Conservation (phyloP, 2,888 invertebrate genomes). For the Lycaena phlaeas region DNA sequence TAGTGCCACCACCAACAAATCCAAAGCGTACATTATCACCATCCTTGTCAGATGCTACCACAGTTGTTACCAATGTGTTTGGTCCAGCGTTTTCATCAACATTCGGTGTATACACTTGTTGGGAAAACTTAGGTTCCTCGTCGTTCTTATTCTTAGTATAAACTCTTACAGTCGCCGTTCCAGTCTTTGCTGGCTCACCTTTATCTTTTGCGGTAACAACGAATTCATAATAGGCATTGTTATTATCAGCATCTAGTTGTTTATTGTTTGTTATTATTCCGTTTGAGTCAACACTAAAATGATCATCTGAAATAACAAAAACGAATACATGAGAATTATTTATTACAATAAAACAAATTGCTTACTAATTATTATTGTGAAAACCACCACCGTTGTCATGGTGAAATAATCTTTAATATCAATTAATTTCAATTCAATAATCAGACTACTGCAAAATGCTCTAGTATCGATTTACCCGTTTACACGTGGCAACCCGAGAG, state of each 20-base stretch:
- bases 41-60: constrained; percentile 97
- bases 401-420: too few species aligned
- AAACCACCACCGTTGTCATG: too few species aligned
- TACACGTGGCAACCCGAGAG: too few species aligned
- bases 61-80: constrained; percentile 95
- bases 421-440: too few species aligned
- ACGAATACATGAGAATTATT: too few species aligned
- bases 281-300: constrained; percentile 94
- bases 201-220: constrained; percentile 95
- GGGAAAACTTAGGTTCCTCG: constrained; percentile 96
- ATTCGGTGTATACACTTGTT: constrained; percentile 96
- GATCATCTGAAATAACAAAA: constrained; percentile 79
- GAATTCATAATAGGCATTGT: constrained; percentile 97
- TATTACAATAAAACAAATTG: too few species aligned
- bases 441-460: too few species aligned
- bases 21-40: constrained; percentile 96
- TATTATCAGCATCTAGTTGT: constrained; percentile 95
- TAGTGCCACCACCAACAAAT: constrained; percentile 91
- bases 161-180: constrained; percentile 93
- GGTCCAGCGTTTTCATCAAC: constrained; percentile 97
- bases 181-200: constrained; percentile 93
- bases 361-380: too few species aligned
- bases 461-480: too few species aligned
- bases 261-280: constrained; percentile 95
- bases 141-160: constrained; percentile 99